Evolutionary conservation across 1,140 invertebrate genomes (phyloP), one percentile per base, ranked within the genome.

Genomic region (Brachionus calyciflorus): DNA sequence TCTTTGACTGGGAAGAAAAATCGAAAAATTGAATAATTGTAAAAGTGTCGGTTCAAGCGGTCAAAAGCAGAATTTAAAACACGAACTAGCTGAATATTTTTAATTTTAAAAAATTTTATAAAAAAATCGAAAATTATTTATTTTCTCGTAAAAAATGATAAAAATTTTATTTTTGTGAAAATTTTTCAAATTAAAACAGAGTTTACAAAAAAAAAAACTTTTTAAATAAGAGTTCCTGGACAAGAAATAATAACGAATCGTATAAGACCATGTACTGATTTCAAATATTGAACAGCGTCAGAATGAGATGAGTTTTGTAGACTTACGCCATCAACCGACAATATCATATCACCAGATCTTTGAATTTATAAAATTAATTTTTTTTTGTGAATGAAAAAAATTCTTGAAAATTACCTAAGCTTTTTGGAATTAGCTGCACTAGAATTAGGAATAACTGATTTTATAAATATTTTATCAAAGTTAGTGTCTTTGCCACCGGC

Each of bases 291-390:
- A 5, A 87, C 87, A 24, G 87, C 87, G 28, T 82, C 80, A 4
- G 82, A 77, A 79, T 88, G 87, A 5, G 83, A 81, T 17, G 87
- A 82, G 46, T 82, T 81, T 51, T 86, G 83, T 55, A 88, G 78
- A 51, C 82, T 83, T 69, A 84, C 81, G 49, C 86, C 84, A 80
- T 88, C 87, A 9, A 88, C 87, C 53, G 85, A 83, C 30, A 87
- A 76, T 17, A 88, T 80, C 49, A 86, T 83, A 79, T 88, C 87
- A 7, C 87, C 87, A 81, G 87, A 87, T 77, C 87, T 86, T 78
- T 24, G 81, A 81, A 55, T 44, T 73, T 24, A 49, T 46, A 41
- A 51, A 73, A 24, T 24, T 19, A 1, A 53, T 49, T 9, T 49
- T 49, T 44, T 26, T n/a, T 12, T 33, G 7, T 3, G 5, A 24